Evolutionary conservation across 2,113 vertebrate species (phyloP).

Genomic region (Synchiropus splendidus): DNA sequence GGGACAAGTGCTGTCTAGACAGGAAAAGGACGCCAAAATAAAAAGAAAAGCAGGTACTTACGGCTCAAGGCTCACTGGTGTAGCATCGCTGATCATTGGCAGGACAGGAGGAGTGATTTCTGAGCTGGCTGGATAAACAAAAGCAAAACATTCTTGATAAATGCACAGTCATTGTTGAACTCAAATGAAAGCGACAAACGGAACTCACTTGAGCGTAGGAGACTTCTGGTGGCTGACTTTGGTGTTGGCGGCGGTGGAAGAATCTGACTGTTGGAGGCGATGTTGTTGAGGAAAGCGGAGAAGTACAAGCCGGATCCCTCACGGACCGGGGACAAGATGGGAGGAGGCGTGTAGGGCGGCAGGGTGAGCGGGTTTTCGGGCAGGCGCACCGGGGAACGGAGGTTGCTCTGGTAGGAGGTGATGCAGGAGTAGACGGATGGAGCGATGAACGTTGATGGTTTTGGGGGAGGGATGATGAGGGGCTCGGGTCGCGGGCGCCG

Average conservation of each 20-base stretch:
- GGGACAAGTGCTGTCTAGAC: neutral
- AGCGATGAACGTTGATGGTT: slow-evolving; percentile 84
- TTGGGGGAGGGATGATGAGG: slow-evolving; percentile 91
- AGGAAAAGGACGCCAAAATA: neutral
- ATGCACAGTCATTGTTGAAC: neutral
- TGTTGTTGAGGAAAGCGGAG: slow-evolving; percentile 84
- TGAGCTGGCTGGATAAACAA: slow-evolving; percentile 73
- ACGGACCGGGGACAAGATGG: slow-evolving; percentile 92
- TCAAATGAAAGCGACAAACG: neutral
- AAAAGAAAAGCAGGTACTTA: slow-evolving; percentile 64
- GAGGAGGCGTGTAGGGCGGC: slow-evolving; percentile 94
- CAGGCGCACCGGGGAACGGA: slow-evolving; percentile 87
- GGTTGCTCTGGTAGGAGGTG: slow-evolving; percentile 88
- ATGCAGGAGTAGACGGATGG: slow-evolving; percentile 88
- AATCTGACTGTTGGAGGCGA: slow-evolving; percentile 69
- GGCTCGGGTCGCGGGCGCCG: slow-evolving; percentile 88
- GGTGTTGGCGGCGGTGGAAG: slow-evolving; percentile 80
- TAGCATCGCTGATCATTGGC: slow-evolving; percentile 77
- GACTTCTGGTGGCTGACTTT: slow-evolving; percentile 80
- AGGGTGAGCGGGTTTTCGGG: slow-evolving; percentile 78
- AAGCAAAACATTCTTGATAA: slow-evolving; percentile 4
- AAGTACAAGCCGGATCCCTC: slow-evolving; percentile 95
- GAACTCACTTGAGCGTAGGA: slow-evolving; percentile 84
- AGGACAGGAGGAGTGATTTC: slow-evolving; percentile 87
- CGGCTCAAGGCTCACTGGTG: slow-evolving; percentile 94